These are phyloP conservation scores for Chironomus striatipennis DNA, from an alignment of 1,140 invertebrate genomes.

Conservation along the genomic window DNA sequence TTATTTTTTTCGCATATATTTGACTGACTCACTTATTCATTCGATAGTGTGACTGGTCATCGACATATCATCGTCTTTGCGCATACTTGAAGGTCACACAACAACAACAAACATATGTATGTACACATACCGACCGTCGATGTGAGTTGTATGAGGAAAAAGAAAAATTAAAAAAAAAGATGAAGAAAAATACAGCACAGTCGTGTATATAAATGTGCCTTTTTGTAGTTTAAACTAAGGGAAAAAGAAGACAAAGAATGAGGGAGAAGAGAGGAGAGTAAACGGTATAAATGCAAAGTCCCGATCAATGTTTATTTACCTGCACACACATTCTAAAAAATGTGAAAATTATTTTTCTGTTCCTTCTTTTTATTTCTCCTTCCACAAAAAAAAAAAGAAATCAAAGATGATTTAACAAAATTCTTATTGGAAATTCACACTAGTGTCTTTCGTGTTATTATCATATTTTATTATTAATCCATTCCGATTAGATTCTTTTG, in stretches of 20 bases:
- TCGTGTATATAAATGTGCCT: too few relatives aligned
- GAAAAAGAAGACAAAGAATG: neutral
- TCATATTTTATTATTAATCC: neutral
- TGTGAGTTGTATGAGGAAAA: neutral
- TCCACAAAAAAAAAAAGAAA: too few relatives aligned
- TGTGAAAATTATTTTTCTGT: too few relatives aligned
- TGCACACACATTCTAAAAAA: too few relatives aligned
- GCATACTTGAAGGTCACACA: constrained; percentile 41
- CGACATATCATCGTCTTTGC: constrained; percentile 41
- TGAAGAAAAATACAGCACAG: neutral
- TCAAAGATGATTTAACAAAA: too few relatives aligned
- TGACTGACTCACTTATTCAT: neutral
- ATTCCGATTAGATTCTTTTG: neutral
- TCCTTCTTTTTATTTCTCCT: too few relatives aligned
- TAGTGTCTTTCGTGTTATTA: too few relatives aligned
- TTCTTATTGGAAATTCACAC: too few relatives aligned
- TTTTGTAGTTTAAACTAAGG: neutral
- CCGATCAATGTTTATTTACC: too few relatives aligned
- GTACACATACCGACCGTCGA: neutral
- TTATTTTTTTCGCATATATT: neutral
- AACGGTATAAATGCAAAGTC: too few relatives aligned
- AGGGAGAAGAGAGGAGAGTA: too few relatives aligned
- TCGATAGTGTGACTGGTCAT: constrained; percentile 33
- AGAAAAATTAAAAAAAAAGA: constrained; percentile 1
- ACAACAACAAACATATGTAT: constrained; percentile 31